Conservation (phyloP, 2,113 vertebrate genomes). For the Ictalurus punctatus region DNA sequence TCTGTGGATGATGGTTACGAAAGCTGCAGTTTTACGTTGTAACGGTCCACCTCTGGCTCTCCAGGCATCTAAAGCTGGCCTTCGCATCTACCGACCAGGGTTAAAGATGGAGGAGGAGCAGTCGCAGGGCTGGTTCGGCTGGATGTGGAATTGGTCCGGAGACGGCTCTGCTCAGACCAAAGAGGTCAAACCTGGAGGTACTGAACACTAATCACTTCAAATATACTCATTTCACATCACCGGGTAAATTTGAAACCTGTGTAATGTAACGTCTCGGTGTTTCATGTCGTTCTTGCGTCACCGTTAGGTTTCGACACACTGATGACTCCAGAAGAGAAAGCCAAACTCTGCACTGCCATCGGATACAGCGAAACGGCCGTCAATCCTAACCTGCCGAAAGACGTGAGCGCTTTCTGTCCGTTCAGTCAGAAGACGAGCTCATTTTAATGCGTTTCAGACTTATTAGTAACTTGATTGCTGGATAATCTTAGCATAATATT, state of each 20-base stretch:
- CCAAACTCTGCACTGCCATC: constrained; percentile 93
- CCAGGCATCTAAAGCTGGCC: constrained; percentile 86
- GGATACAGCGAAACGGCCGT: constrained; percentile 92
- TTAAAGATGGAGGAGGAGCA: constrained; percentile 84
- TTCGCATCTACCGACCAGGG: constrained; percentile 85
- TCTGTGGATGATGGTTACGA: neutral
- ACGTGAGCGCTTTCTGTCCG: constrained; percentile 72
- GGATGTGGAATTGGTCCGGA: constrained; percentile 90
- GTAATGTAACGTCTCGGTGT: neutral
- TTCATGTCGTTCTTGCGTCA: neutral
- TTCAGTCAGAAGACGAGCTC: no score
- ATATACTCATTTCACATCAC: neutral
- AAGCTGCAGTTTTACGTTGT: neutral
- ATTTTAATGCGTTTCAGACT: neutral
- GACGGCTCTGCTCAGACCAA: constrained; percentile 63
- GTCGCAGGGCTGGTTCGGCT: constrained; percentile 86
- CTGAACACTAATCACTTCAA: neutral
- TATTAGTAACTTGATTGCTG: neutral
- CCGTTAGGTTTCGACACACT: constrained; percentile 84
- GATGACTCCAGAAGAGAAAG: constrained; percentile 88
- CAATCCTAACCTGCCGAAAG: constrained; percentile 93
- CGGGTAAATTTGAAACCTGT: no score
- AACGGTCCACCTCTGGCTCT: neutral
- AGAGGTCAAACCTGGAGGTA: constrained; percentile 83
- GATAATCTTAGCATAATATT: neutral